Base-by-base conservation (phyloP, 2,113 vertebrate genomes). In the Miniopterus natalensis region DNA sequence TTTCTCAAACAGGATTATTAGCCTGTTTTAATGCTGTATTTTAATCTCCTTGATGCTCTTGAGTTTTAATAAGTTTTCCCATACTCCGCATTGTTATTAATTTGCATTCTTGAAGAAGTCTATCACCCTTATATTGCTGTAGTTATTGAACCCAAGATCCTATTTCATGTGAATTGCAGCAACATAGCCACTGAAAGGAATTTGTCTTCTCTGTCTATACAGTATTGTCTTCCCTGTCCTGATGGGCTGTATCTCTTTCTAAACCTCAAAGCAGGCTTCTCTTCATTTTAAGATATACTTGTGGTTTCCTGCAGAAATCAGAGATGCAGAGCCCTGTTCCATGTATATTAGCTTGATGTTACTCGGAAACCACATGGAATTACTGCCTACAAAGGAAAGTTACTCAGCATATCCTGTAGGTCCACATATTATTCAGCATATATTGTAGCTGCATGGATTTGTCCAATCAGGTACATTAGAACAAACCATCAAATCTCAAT, bases 11-110 rank as follows among this genome's bases (percentile, higher is more conserved):
- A 81, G 20, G 36, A 78, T 88, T 93, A 90, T 91, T 95, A 74
- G 9, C 42, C 61, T 63, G 17, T 65, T 94, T 92, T 83, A 96
- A 83, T 88, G 66, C 55, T 88, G 12, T 81, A 63, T 88, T 96
- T 96, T 96, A 96, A 97, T 96, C 73, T 94, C 40, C 66, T 90
- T 95, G 80, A 73, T 68, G 57, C 96, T 91, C 66, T 51, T 94
- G 29, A 83, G 70, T 86, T 96, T 97, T 93, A 96, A 96, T 96
- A 94, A 74, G 78, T 86, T 92, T 66, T 45, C 51, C 42, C 29
- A 49, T 86, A 91, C 47, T 66, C 88, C 36, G 14, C 27, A 90
- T 63, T 95, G 84, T 84, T 89, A 87, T 90, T 94, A 96, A 95
- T 95, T 88, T 96, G 20, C 73, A 94, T 88, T 96, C 85, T 63